Base-by-base conservation (phyloP, 2,888 invertebrate species). In the Crocallis elinguaria region DNA sequence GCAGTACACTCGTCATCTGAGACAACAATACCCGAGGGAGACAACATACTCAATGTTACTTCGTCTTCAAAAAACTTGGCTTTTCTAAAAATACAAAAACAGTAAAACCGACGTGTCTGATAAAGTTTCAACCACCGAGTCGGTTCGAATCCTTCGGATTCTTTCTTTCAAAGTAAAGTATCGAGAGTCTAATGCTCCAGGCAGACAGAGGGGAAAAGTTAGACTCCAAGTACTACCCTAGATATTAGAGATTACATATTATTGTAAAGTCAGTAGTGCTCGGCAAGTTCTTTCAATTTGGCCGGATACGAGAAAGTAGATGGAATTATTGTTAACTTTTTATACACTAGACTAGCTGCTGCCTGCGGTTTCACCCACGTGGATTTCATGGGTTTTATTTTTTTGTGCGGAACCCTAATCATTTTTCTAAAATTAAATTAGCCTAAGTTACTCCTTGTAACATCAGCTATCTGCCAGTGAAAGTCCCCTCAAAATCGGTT, bases 91-190 rank as follows among this genome's bases (percentile, higher is more conserved):
- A 25, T 42, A 13, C n/a, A 35, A 42, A 52, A 54, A 49, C 53
- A 54, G 49, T 48, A 48, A 48, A 48, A 43, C 42, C 38, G n/a
- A 48, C 33, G 36, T 53, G 39, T 41, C 46, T 33, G 53, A 48
- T 53, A 53, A 48, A 53, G 53, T 53, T 48, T 42, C 36, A 42
- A 53, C 32, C 53, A 43, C 32, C 23, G 49, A 53, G 53, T 43
- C 43, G 30, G 17, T 21, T 41, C 27, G 48, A 48, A 53, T 42
- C 48, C 43, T 29, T 16, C 9, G 53, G 43, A 48, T 53, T 53
- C 53, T 48, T 53, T 53, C 48, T 43, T 43, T 32, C 38, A 53
- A 46, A 46, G 44, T 45, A 51, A 52, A 52, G 53, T 49, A 54
- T 49, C 53, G 38, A 29, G 43, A 19, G 44, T 54, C 53, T 49